phyloP scores from a whole-genome alignment of 2,888 invertebrate genomes.

The Anthrax anthrax region DNA sequence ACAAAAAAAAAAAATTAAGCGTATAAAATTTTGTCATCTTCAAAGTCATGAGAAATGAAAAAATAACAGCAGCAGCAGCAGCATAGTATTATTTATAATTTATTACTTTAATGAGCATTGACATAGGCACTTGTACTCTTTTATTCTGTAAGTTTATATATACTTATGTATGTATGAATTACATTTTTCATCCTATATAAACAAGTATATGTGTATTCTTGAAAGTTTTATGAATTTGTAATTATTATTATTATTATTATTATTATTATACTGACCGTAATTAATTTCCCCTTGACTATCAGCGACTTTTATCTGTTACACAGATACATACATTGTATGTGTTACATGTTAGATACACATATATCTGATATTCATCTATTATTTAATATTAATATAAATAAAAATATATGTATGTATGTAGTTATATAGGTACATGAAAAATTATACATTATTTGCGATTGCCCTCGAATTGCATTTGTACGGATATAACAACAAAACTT shows the following conservation, averaged over 20 bases:
- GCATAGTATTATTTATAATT: not conserved
- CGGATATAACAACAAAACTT: too few species aligned
- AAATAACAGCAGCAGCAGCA: too few species aligned
- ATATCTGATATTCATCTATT: too few species aligned
- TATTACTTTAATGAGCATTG: not conserved
- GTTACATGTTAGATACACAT: too few species aligned
- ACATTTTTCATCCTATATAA: too few species aligned
- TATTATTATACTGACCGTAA: not conserved
- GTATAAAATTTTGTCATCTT: not conserved
- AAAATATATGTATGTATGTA: too few species aligned
- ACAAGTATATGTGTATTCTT: not conserved
- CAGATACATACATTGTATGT: slow-evolving; percentile 1
- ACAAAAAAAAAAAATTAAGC: not conserved
- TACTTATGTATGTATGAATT: too few species aligned
- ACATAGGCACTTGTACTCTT: not conserved
- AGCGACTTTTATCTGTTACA: slow-evolving; percentile 3
- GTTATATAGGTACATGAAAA: too few species aligned
- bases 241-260: not conserved
- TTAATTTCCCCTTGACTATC: not conserved
- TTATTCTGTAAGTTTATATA: too few species aligned
- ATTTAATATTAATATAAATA: too few species aligned
- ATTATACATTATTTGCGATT: too few species aligned
- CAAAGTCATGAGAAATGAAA: slow-evolving; percentile 6
- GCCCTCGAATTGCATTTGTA: too few species aligned
- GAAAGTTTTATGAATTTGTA: not conserved